Evolutionary conservation across 1,140 invertebrate genomes (phyloP), one percentile per base, ranked within the genome.

Genomic region (Drosophila pseudoobscura): DNA sequence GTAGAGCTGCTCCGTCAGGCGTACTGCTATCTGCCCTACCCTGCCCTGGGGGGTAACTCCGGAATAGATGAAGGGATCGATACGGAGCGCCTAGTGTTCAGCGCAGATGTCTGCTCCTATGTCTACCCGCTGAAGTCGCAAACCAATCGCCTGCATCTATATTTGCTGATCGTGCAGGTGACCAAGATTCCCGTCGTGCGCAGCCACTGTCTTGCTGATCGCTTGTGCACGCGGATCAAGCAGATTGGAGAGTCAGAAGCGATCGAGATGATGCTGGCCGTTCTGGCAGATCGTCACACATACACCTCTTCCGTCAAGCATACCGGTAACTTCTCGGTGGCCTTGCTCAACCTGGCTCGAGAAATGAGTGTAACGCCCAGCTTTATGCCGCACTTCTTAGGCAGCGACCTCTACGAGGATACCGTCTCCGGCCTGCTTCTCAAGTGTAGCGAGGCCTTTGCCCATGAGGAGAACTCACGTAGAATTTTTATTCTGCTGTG

Each of bases 1-100:
- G 92, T 94, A 22, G 95, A 95, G 80, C 93, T 92, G 6, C 78
- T 95, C 13, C 92, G 95, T 20, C 94, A 94, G 80, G 91, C 93
- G 11, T 94, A 93, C 57, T 93, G 94, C 80, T 95, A 94, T 92
- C 90, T 94, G 9, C 92, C 94, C 35, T 90, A 91, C 92, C 54
- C 91, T 5, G 11, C 11, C 3, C 35, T 39, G 11, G 35, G 35
- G 3, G 9, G 39, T 64, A 89, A 66, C 7, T 39, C 5, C 8
- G 8, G 0, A 6, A 4, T 6, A 41, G 20, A 2, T 0, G 6
- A 2, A 24, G 35, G 50, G 90, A 84, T 2, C 68, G 94, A 95
- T 91, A 92, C 93, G 15, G 93, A 94, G 75, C 92, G 95, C 66
- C 92, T 93, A 29, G 92, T 95, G 24, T 93, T 94, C 52, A 91